Conservation (phyloP, 2,797 vertebrate species). For the Potorous gilbertii region DNA sequence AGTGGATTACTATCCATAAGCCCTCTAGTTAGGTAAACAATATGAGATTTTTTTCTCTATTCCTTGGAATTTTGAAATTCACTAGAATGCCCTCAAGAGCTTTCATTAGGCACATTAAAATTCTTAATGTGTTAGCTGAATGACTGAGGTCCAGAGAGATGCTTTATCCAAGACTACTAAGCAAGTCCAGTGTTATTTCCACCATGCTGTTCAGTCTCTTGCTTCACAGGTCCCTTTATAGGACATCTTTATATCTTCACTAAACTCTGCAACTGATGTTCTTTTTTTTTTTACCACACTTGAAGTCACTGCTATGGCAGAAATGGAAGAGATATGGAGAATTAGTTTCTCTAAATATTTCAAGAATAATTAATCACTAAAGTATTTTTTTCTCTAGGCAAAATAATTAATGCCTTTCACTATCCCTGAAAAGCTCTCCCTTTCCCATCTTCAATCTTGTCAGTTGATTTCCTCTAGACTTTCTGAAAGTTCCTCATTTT, state of each 20-base stretch:
- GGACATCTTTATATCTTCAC: background rate
- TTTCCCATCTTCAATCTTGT: background rate
- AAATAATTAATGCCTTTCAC: constrained; percentile 8
- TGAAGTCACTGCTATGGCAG: background rate
- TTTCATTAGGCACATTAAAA: background rate
- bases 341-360: constrained; percentile 4
- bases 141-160: background rate
- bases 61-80: background rate
- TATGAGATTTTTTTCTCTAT: background rate
- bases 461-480: constrained; percentile 6
- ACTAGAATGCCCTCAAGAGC: background rate
- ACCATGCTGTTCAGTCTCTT: background rate
- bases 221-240: background rate
- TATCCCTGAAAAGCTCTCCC: background rate
- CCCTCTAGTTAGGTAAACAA: background rate
- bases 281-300: background rate
- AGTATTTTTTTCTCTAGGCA: background rate
- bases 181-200: background rate
- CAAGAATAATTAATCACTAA: background rate
- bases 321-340: background rate
- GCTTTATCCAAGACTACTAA: background rate
- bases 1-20: background rate
- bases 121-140: background rate
- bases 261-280: background rate
- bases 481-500: background rate